phyloP scores from a whole-genome alignment of 1,140 invertebrate genomes.

The Chionoecetes opilio region DNA sequence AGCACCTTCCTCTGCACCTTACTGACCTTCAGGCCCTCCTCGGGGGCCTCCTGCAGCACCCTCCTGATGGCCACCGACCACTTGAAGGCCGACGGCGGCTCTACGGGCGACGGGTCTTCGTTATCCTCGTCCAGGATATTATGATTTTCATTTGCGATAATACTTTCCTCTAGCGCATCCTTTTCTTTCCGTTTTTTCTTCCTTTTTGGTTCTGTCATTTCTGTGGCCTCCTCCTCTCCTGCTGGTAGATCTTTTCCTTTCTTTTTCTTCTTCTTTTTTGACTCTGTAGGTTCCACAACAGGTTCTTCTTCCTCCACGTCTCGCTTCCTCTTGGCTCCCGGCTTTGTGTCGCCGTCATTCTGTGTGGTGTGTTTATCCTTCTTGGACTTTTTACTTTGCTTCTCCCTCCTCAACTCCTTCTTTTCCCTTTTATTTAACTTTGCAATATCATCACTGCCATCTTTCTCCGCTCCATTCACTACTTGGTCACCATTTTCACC shows the following conservation, averaged over 20 bases:
- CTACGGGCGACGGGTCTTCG: not conserved
- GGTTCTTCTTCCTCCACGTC: not conserved
- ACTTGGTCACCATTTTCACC: not conserved
- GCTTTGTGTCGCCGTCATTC: too few species aligned
- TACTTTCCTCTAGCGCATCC: not conserved
- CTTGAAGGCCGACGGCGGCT: not conserved
- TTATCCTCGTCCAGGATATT: not conserved
- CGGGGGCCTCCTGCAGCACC: not conserved
- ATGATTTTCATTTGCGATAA: not conserved
- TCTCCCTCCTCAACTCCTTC: constrained; percentile 34
- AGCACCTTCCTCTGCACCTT: constrained; percentile 32
- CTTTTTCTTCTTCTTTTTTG: not conserved
- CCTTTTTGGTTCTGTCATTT: not conserved
- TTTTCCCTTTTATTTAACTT: constrained; percentile 31
- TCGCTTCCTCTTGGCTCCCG: not conserved
- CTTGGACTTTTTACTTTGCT: constrained; percentile 19
- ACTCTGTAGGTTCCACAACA: not conserved
- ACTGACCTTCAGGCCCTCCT: constrained; percentile 35
- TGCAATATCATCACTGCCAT: not conserved
- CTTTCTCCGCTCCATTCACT: not conserved
- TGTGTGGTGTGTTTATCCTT: not conserved
- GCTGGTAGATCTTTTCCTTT: not conserved
- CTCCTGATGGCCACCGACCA: not conserved
- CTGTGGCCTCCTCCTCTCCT: not conserved
- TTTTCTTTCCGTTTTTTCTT: constrained; percentile 31